Conservation (phyloP, 2,888 invertebrate genomes). For the Panzeria rudis region DNA sequence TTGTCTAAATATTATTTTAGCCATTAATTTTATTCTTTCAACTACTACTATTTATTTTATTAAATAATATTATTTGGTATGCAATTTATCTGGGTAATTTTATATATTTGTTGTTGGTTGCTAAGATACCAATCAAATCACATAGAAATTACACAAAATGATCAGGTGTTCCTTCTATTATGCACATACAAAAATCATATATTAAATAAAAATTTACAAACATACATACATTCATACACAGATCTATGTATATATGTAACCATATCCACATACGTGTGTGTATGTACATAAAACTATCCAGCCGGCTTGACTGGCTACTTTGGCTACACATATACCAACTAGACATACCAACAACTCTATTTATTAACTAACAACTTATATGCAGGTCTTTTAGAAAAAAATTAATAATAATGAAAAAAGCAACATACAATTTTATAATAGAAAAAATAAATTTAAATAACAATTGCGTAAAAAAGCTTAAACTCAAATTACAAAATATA, state of each 20-base stretch:
- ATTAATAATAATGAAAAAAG: constrained; percentile 24
- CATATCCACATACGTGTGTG: neutral
- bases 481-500: constrained; percentile 48
- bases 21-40: constrained; percentile 31
- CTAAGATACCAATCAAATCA: constrained; percentile 60
- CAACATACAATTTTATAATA: constrained; percentile 12
- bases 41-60: neutral
- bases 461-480: constrained; percentile 49
- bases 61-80: constrained; percentile 47
- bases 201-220: neutral
- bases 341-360: constrained; percentile 43
- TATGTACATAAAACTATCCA: neutral
- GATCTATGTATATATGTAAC: neutral
- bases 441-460: constrained; percentile 42
- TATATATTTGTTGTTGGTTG: constrained; percentile 24
- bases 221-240: neutral
- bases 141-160: constrained; percentile 61
- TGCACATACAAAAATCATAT: constrained; percentile 13
- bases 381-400: constrained; percentile 43
- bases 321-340: constrained; percentile 19
- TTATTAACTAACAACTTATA: constrained; percentile 51
- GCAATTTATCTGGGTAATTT: constrained; percentile 58
- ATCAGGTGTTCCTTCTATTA: constrained; percentile 62
- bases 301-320: constrained; percentile 31
- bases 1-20: constrained; percentile 40